phyloP scores from a whole-genome alignment of 37 sponge, comb jelly and placozoan species.

The Beroe ovata region DNA sequence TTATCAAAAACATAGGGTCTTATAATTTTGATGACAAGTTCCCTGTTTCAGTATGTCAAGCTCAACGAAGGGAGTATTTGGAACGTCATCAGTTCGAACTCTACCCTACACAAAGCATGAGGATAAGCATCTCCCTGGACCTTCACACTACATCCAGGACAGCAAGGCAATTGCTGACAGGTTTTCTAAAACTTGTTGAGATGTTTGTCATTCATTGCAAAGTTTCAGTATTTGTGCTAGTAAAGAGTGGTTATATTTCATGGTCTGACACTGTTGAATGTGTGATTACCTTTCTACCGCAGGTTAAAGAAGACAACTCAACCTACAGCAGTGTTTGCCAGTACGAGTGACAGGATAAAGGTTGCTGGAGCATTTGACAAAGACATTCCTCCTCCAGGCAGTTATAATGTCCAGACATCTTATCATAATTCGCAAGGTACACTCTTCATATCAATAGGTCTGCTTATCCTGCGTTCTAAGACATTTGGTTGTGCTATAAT shows the following conservation, averaged over 20 bases:
- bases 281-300: no score
- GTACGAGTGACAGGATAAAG: slow-evolving; percentile 38
- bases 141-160: slow-evolving; percentile 63
- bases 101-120: slow-evolving; percentile 80
- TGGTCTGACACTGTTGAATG: no score
- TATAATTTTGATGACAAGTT: no score
- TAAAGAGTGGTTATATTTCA: no score
- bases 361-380: slow-evolving; percentile 36
- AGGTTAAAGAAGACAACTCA: slow-evolving; percentile 31
- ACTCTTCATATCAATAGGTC: neutral
- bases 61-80: slow-evolving; percentile 80
- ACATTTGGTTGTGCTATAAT: no score
- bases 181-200: no score
- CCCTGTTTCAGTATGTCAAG: slow-evolving; percentile 68
- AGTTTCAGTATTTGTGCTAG: no score
- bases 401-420: slow-evolving; percentile 45
- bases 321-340: slow-evolving; percentile 54
- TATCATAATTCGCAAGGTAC: slow-evolving; percentile 50
- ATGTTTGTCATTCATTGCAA: no score
- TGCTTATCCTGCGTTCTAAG: no score
- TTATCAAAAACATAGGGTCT: no score
- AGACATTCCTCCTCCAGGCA: slow-evolving; percentile 65
- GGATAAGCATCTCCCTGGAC: slow-evolving; percentile 77
- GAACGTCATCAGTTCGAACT: slow-evolving; percentile 82
- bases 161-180: slow-evolving; percentile 50